phyloP scores from a whole-genome alignment of 2,888 invertebrate species.

The Cabera pusaria region DNA sequence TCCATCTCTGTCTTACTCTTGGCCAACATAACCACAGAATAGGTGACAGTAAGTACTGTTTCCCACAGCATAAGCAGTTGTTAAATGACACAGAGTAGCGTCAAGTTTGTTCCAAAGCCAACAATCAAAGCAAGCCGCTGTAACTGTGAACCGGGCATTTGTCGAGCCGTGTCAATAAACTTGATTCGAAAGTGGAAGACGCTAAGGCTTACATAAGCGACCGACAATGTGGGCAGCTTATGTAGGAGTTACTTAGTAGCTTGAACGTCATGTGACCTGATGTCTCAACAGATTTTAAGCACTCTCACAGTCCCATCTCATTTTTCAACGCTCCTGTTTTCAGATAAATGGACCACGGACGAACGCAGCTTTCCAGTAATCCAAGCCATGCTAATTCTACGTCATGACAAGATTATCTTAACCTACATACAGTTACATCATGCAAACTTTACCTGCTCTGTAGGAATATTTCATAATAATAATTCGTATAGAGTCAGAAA shows the following conservation, averaged over 20 bases:
- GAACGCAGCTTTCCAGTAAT: too few relatives aligned
- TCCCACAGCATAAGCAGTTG: constrained; percentile 8
- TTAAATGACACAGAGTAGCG: constrained; percentile 9
- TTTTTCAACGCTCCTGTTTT: too few relatives aligned
- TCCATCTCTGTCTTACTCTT: constrained; percentile 34
- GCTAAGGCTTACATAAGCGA: constrained; percentile 80
- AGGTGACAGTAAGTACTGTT: constrained; percentile 9
- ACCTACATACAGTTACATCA: too few relatives aligned
- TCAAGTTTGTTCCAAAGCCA: constrained; percentile 29
- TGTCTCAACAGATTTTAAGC: too few relatives aligned
- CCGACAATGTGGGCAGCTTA: constrained; percentile 71
- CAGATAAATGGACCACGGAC: too few relatives aligned
- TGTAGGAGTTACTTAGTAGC: constrained; percentile 31
- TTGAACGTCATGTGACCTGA: constrained; percentile 2
- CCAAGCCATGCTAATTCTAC: too few relatives aligned
- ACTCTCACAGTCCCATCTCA: too few relatives aligned
- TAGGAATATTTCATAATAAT: too few relatives aligned
- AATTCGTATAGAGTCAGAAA: too few relatives aligned
- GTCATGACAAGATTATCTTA: too few relatives aligned
- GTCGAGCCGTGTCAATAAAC: constrained; percentile 83
- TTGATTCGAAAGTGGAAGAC: constrained; percentile 83
- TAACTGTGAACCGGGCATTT: constrained; percentile 79
- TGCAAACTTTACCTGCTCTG: too few relatives aligned
- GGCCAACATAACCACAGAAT: constrained; percentile 18
- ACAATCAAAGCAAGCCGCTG: constrained; percentile 72